Evolutionary conservation across 2,888 invertebrate species (phyloP).

Genomic region (Clunio marinus): DNA sequence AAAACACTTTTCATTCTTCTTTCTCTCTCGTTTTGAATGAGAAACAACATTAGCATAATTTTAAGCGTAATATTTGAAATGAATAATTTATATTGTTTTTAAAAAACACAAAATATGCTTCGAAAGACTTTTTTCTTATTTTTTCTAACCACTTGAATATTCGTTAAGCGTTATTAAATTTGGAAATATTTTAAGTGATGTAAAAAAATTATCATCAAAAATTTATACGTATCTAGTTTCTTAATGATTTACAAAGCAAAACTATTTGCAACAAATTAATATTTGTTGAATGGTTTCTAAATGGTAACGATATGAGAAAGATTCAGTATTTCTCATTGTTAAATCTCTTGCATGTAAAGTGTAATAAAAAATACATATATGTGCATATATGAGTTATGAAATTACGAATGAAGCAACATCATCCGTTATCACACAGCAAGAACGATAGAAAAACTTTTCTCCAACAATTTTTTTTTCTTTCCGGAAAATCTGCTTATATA

Average conservation of each 20-base stretch:
- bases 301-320: too few relatives aligned
- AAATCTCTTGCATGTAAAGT: too few relatives aligned
- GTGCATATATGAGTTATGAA: too few relatives aligned
- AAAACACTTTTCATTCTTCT: too few relatives aligned
- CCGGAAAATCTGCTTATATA: not conserved
- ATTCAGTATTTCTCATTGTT: too few relatives aligned
- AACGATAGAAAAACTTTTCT: not conserved
- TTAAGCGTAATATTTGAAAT: constrained; percentile 31
- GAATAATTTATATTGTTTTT: constrained; percentile 38
- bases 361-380: too few relatives aligned
- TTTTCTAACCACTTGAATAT: not conserved
- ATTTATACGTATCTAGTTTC: not conserved
- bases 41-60: constrained; percentile 19
- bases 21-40: constrained; percentile 3
- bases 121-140: too few relatives aligned
- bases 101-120: too few relatives aligned
- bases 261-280: too few relatives aligned
- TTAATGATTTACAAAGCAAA: not conserved
- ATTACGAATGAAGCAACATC: not conserved
- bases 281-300: too few relatives aligned
- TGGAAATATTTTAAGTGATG: not conserved
- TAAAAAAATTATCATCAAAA: not conserved
- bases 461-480: constrained; percentile 1
- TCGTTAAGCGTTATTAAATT: not conserved
- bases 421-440: not conserved